Percentiles rank a stretch among this genome's conserved stretches.
Conservation (phyloP, 35 echinoderm and acorn worm species). For the Anneissia japonica region DNA sequence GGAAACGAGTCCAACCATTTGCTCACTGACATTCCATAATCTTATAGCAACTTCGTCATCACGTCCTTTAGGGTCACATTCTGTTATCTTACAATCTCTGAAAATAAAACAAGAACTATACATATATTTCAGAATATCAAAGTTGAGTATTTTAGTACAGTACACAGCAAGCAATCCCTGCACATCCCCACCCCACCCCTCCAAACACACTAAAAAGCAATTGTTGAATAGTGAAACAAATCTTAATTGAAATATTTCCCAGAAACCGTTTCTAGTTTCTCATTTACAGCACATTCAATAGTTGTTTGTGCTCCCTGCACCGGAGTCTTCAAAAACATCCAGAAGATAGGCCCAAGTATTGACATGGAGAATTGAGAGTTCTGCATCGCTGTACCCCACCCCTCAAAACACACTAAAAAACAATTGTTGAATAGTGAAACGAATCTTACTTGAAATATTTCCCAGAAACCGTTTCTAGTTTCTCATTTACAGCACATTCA, state of each 20-base stretch:
- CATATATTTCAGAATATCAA: too few species aligned
- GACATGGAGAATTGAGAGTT: slow-evolving; percentile 68
- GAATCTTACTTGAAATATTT: slow-evolving; percentile 88
- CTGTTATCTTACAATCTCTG: slow-evolving; percentile 44
- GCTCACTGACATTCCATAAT: slow-evolving; percentile 43
- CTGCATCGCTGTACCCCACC: slow-evolving; percentile 49
- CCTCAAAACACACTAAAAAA: neutral
- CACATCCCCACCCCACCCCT: too few species aligned
- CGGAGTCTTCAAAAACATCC: slow-evolving; percentile 77
- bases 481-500: slow-evolving; percentile 70
- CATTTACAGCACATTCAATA: slow-evolving; percentile 73
- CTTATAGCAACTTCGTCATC: slow-evolving; percentile 39
- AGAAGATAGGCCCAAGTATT: slow-evolving; percentile 72
- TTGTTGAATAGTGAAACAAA: neutral
- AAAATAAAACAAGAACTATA: too few species aligned
- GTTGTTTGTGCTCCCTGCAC: slow-evolving; percentile 75
- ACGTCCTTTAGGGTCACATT: slow-evolving; percentile 11
- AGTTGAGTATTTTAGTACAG: too few species aligned
- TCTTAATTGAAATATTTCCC: slow-evolving; percentile 84
- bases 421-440: too few species aligned
- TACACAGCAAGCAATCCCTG: too few species aligned
- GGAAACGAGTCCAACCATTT: slow-evolving; percentile 20
- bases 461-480: slow-evolving; percentile 60
- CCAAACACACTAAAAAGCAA: neutral
- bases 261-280: slow-evolving; percentile 54